Conservation (phyloP, 2,888 invertebrate species). For the Falcaria lacertinaria region DNA sequence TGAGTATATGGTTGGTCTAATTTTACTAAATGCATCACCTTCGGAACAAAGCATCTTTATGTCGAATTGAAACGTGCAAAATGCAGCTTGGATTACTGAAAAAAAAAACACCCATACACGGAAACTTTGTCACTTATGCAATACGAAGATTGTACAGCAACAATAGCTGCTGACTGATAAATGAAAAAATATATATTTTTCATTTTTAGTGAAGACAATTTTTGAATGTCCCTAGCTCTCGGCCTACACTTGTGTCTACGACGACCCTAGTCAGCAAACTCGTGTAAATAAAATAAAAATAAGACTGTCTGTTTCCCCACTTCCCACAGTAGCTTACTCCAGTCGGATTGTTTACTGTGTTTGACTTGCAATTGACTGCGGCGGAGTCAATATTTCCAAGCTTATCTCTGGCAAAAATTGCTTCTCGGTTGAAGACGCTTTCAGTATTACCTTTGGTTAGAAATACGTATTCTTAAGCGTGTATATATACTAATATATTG, state of each 20-base stretch:
- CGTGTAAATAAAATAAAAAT: conserved; percentile 6
- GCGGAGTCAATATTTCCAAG: background rate
- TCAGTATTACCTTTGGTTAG: background rate
- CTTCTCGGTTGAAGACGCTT: background rate
- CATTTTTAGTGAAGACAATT: background rate
- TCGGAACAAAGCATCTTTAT: too few relatives aligned
- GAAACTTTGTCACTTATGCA: too few relatives aligned
- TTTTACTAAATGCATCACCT: too few relatives aligned
- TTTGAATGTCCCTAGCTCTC: background rate
- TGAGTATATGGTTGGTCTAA: too few relatives aligned
- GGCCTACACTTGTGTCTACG: background rate
- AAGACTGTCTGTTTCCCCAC: background rate
- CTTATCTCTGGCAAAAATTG: background rate
- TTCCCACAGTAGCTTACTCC: background rate
- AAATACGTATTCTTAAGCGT: too few relatives aligned
- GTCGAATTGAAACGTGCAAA: too few relatives aligned
- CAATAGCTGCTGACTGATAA: too few relatives aligned
- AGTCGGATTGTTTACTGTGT: background rate
- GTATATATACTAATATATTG: too few relatives aligned
- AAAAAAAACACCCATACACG: too few relatives aligned
- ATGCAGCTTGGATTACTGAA: too few relatives aligned
- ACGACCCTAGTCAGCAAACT: conserved; percentile 2
- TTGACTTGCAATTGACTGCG: background rate
- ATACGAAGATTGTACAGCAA: too few relatives aligned
- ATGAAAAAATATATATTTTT: too few relatives aligned